Evolutionary conservation across 2,888 invertebrate genomes (phyloP).

Genomic region (Hirtodrosophila alboralis): DNA sequence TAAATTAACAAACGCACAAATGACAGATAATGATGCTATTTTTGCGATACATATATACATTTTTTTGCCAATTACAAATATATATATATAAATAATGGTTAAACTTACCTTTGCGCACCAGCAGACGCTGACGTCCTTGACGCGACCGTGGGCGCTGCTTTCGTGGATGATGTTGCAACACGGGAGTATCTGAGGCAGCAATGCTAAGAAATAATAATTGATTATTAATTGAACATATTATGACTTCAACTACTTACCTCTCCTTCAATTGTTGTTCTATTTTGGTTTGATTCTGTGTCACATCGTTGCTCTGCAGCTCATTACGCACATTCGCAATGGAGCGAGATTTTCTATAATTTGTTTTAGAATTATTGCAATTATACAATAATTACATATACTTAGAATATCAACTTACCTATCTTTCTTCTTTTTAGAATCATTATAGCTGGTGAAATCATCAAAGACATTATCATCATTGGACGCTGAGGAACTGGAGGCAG

Average conservation of each 20-base stretch:
- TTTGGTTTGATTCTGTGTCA: constrained; percentile 30
- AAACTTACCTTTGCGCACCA: constrained; percentile 63
- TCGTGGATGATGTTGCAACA: constrained; percentile 24
- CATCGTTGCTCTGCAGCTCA: constrained; percentile 82
- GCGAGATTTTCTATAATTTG: constrained; percentile 77
- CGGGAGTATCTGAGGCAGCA: constrained; percentile 1
- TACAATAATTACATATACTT: background rate
- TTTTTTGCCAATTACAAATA: constrained; percentile 51
- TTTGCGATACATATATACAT: constrained; percentile 19
- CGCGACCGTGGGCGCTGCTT: constrained; percentile 29
- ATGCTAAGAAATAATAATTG: constrained; percentile 11
- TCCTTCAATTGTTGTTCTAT: constrained; percentile 36
- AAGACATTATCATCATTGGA: constrained; percentile 76
- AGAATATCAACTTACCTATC: constrained; percentile 54
- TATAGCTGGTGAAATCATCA: constrained; percentile 75
- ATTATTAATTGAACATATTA: background rate
- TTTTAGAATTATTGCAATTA: background rate
- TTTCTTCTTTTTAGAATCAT: constrained; percentile 67
- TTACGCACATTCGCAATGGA: constrained; percentile 77
- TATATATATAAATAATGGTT: background rate
- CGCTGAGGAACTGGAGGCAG: constrained; percentile 34
- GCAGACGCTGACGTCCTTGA: constrained; percentile 44
- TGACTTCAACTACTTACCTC: constrained; percentile 20
- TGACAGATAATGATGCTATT: constrained; percentile 23
- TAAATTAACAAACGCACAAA: constrained; percentile 60